Evolutionary conservation across 2,797 vertebrate species (phyloP).

Genomic region (Macrochelys suwanniensis): DNA sequence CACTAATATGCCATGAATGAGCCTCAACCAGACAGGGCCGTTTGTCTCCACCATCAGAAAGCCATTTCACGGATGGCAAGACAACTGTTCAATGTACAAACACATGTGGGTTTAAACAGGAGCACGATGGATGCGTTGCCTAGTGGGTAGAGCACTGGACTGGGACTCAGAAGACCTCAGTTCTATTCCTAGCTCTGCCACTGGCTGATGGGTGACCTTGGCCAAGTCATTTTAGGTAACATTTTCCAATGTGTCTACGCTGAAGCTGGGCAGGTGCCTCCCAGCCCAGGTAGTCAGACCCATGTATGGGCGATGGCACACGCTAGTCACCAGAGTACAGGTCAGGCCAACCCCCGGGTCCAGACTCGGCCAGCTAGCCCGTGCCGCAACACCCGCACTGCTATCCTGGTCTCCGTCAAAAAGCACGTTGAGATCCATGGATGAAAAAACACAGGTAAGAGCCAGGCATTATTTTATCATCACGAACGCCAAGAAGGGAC

Average conservation of each 20-base stretch:
- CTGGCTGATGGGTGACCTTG: fast-evolving
- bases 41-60: not conserved
- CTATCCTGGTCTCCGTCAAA: fast-evolving
- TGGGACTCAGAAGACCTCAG: fast-evolving
- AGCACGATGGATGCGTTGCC: not conserved
- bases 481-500: fast-evolving
- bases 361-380: not conserved
- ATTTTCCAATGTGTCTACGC: not conserved
- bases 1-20: not conserved
- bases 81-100: fast-evolving
- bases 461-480: not conserved
- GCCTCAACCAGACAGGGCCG: fast-evolving
- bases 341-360: not conserved
- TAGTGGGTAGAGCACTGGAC: no score
- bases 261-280: not conserved
- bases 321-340: not conserved
- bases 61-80: not conserved
- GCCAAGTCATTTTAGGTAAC: not conserved
- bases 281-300: not conserved
- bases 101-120: fast-evolving
- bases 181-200: fast-evolving
- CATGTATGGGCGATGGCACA: not conserved
- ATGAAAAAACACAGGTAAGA: fast-evolving
- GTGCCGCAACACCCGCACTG: not conserved
- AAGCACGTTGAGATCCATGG: fast-evolving